phyloP scores from a whole-genome alignment of 2,113 vertebrate species.

The Eretmodus cyanostictus region DNA sequence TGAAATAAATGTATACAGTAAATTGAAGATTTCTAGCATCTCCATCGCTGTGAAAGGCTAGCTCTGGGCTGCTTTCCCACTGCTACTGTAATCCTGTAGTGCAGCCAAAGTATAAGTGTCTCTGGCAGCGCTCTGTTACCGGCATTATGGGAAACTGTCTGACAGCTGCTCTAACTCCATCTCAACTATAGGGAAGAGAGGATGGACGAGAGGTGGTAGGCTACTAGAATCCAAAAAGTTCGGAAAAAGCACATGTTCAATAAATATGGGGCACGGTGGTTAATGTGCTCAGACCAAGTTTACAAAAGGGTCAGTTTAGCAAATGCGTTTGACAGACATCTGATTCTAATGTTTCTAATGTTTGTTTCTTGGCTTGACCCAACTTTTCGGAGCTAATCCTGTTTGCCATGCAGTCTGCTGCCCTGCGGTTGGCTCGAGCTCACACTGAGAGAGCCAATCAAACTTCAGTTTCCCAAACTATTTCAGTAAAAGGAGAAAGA shows the following conservation, averaged over 20 bases:
- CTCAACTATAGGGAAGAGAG: background rate
- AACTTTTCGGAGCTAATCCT: background rate
- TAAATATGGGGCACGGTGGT: background rate
- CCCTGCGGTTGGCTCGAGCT: conserved; percentile 5
- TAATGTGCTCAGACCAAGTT: background rate
- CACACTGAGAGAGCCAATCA: conserved; percentile 11
- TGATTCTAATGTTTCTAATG: background rate
- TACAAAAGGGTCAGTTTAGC: background rate
- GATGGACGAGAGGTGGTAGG: background rate
- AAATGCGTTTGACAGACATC: background rate
- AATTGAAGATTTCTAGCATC: background rate
- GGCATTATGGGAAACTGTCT: conserved; percentile 18
- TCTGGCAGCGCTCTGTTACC: conserved; percentile 8
- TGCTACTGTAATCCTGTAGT: conserved; percentile 2
- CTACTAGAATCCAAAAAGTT: background rate
- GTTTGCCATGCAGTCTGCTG: background rate
- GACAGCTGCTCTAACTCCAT: conserved; percentile 26
- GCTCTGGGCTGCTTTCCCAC: conserved; percentile 1
- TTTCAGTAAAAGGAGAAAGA: background rate
- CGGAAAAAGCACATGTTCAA: background rate
- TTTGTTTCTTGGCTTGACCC: background rate
- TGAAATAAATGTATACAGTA: background rate
- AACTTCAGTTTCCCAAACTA: background rate
- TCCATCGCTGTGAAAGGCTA: background rate
- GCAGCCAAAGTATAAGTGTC: conserved; percentile 33